A percentile compares a stretch with the other conserved stretches of the same genome.
Evolutionary conservation across 2,797 vertebrate genomes (phyloP).

Genomic region (Leptatherina wallacei): DNA sequence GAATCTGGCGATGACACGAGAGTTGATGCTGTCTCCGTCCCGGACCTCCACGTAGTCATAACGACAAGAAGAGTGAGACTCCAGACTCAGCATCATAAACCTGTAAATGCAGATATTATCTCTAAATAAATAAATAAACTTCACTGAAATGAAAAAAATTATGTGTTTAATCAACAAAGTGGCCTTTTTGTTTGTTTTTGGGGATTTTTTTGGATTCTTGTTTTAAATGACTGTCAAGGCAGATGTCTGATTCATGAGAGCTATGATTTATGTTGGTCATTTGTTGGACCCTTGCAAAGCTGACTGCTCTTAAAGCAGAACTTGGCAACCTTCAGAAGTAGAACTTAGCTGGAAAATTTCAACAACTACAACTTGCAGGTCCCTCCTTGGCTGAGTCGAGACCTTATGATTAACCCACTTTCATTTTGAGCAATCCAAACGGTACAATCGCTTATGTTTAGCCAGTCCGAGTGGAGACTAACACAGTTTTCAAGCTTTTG

Average conservation of each 20-base stretch:
- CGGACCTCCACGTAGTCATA: slow-evolving; percentile 95
- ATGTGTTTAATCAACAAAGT: not conserved
- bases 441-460: not conserved
- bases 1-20: slow-evolving; percentile 90
- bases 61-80: slow-evolving; percentile 88
- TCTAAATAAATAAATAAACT: not conserved
- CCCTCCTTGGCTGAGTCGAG: not conserved
- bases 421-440: not conserved
- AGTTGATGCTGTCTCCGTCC: slow-evolving; percentile 90
- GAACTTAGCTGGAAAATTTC: not conserved
- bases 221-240: too few species aligned
- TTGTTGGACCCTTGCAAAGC: not conserved
- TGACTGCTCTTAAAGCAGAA: not conserved
- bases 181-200: not conserved
- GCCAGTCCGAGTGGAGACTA: not conserved
- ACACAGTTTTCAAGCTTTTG: not conserved
- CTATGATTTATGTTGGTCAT: not conserved
- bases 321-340: not conserved
- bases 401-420: not conserved
- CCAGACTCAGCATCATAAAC: slow-evolving; percentile 96
- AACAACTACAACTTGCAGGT: not conserved
- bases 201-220: not conserved
- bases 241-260: not conserved
- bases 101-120: slow-evolving; percentile 65
- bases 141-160: not conserved